Base-by-base conservation (phyloP, 2,797 vertebrate species). In the Lophius americanus region DNA sequence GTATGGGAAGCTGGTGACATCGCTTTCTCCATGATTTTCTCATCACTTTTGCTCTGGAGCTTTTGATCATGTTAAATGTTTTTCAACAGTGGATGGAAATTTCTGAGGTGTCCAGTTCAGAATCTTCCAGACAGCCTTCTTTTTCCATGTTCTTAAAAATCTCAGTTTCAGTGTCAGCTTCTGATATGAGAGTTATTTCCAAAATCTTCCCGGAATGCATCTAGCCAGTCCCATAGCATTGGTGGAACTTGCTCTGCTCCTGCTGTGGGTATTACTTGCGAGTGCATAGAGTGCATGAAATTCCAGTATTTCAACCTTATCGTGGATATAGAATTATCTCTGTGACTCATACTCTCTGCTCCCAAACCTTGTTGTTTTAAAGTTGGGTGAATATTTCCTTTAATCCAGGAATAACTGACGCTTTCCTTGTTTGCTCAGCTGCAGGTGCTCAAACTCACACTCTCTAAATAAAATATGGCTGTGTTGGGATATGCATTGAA, bases 371-470 rank as follows among this genome's bases (percentile, higher is more conserved):
- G 11, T 59, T 38, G 51, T 53, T 53, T 38, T 5, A n/a, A 44
- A 7, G n/a, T 37, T 5, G 32, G 43, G 42, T 33, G 33, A 47
- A 6, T 47, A n/a, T 59, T 13, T 23, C 33, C 42, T 37, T 13
- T 12, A 14, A 46, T 58, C 11, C 43, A 48, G 55, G 10, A 59
- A 33, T 51, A 51, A 32, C 49, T 47, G 57, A 11, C 33, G 68
- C 62, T 60, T 50, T 33, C 14, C 44, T 32, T 50, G 70, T 75
- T 67, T 68, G 60, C 39, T 68, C 67, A 81, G 66, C 64, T 76
- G 65, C 38, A 53, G 33, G 14, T 51, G 47, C 41, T 48, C 39
- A 35, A 13, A 56, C 60, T 38, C 53, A 46, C 41, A 4, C 48
- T 13, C 51, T 37, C 51, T 33, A 46, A 52, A 46, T 39, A 11